Conservation (phyloP, 2,797 vertebrate genomes). For the Podarcis lilfordi region DNA sequence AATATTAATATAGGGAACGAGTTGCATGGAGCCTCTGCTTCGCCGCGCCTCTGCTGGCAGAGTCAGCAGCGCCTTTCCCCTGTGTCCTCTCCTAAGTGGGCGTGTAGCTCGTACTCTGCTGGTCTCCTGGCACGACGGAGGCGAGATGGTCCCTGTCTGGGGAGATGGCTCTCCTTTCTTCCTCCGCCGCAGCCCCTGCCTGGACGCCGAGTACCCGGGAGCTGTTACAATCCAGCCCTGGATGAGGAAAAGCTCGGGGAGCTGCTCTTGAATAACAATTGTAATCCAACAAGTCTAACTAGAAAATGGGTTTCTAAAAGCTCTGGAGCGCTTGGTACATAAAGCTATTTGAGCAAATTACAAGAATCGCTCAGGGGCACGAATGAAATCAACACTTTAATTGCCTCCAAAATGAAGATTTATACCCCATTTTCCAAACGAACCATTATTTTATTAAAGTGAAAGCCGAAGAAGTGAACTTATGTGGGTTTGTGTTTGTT, state of each 20-base stretch:
- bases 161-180: background rate
- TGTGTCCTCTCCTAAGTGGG: background rate
- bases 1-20: too few species aligned
- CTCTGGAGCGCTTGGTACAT: conserved; percentile 90
- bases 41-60: too few species aligned
- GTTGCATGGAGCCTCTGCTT: background rate
- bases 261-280: conserved; percentile 72
- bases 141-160: background rate
- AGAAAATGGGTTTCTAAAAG: conserved; percentile 88
- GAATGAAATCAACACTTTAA: conserved; percentile 94
- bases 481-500: conserved; percentile 49
- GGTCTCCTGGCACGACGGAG: background rate
- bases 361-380: conserved; percentile 89
- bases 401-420: conserved; percentile 97
- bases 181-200: background rate
- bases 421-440: conserved; percentile 89
- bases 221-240: conserved; percentile 45
- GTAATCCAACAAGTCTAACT: conserved; percentile 84
- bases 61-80: background rate
- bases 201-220: background rate
- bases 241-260: conserved; percentile 34
- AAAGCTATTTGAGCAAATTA: conserved; percentile 92
- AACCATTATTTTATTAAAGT: conserved; percentile 83
- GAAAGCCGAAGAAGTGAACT: conserved; percentile 72
- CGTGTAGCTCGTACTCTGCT: background rate